Evolutionary conservation across 35 echinoderm and acorn worm species (phyloP).

Genomic region (Heliocidaris tuberculata): DNA sequence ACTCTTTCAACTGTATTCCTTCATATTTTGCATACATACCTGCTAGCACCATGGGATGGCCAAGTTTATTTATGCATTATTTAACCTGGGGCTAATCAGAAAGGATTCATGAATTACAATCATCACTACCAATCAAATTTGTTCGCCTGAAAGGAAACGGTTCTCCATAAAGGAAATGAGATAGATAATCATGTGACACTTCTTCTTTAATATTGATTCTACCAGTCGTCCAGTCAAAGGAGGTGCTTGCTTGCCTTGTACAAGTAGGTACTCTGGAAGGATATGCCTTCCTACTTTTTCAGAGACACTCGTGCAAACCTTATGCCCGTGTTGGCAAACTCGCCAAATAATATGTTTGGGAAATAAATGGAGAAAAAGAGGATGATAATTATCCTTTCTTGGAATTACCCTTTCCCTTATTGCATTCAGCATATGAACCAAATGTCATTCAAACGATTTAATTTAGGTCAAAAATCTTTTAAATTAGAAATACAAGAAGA

Average conservation of each 20-base stretch:
- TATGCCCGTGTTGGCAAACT: background rate
- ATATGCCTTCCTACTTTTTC: background rate
- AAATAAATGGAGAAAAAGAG: too few relatives aligned
- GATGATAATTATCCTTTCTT: background rate
- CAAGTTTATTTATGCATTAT: background rate
- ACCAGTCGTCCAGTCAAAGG: background rate
- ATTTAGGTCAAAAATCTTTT: too few relatives aligned
- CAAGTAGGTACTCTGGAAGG: background rate
- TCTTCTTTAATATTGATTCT: background rate
- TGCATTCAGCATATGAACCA: too few relatives aligned
- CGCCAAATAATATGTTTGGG: background rate
- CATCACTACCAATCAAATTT: background rate
- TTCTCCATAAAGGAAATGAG: background rate
- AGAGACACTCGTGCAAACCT: background rate
- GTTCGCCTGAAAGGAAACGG: background rate
- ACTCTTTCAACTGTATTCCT: background rate
- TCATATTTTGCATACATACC: background rate
- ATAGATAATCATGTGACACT: background rate
- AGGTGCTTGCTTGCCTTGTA: background rate
- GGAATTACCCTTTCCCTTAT: too few relatives aligned
- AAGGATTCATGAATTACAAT: background rate
- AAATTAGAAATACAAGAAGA: too few relatives aligned
- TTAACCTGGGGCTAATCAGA: background rate
- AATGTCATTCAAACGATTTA: too few relatives aligned
- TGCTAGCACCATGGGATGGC: background rate